A percentile compares a stretch with the other conserved stretches of the same genome.
These are phyloP conservation scores for Dryocosmus kuriphilus DNA, from an alignment of 2,888 invertebrate genomes.

Conservation along the genomic window DNA sequence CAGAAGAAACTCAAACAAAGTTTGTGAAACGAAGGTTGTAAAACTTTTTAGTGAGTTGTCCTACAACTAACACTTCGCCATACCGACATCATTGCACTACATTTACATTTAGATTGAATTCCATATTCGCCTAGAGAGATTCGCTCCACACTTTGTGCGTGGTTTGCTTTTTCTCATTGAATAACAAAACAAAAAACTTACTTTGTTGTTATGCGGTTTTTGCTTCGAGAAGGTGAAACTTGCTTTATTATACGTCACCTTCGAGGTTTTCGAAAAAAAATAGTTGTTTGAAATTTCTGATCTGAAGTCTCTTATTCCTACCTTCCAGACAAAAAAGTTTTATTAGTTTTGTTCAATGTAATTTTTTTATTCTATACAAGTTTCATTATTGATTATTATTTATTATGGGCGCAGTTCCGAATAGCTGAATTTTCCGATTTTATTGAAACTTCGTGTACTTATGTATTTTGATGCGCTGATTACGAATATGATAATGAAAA, in stretches of 20 bases:
- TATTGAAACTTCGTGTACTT: too few species aligned
- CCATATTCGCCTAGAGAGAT: conserved; percentile 57
- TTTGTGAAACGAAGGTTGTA: conserved; percentile 41
- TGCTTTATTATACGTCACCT: background rate
- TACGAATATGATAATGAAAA: too few species aligned
- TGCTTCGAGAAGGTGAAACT: background rate
- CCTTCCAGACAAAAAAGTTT: background rate
- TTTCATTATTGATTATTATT: background rate
- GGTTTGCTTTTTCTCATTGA: conserved; percentile 13
- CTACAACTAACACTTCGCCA: conserved; percentile 20
- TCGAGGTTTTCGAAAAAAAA: background rate
- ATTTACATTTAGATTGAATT: conserved; percentile 72
- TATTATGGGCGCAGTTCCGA: too few species aligned
- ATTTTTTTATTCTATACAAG: background rate
- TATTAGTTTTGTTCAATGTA: background rate
- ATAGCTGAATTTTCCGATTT: too few species aligned
- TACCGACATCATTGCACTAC: conserved; percentile 14
- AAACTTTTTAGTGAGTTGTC: conserved; percentile 48
- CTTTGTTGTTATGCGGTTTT: conserved; percentile 28
- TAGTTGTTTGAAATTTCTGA: background rate
- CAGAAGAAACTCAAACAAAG: background rate
- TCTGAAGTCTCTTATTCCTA: background rate
- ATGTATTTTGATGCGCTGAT: too few species aligned
- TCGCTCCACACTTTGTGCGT: conserved; percentile 11
- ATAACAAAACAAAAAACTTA: conserved; percentile 1